phyloP scores from a whole-genome alignment of 1,140 invertebrate species.

The Danaus melanippus region DNA sequence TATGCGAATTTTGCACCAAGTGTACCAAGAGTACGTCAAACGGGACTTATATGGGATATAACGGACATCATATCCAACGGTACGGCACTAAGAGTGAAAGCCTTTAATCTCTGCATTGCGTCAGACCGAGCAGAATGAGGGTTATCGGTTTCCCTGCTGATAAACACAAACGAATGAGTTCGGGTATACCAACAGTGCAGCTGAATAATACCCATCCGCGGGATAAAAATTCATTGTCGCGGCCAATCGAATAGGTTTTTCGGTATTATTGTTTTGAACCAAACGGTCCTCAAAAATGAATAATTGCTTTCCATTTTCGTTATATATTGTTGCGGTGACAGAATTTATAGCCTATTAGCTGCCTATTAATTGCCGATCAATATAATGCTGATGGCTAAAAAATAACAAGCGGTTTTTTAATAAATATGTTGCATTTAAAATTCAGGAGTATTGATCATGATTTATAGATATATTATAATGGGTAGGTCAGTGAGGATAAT shows the following conservation, averaged over 20 bases:
- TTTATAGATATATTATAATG: too few species aligned
- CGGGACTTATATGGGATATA: conserved; percentile 48
- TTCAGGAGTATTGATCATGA: not conserved
- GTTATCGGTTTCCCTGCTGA: conserved; percentile 62
- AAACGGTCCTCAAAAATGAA: conserved; percentile 34
- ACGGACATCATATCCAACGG: conserved; percentile 39
- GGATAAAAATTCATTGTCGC: conserved; percentile 53
- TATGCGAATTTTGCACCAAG: conserved; percentile 19
- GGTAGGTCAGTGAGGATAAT: too few species aligned
- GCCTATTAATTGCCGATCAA: conserved; percentile 39
- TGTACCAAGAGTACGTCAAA: conserved; percentile 32
- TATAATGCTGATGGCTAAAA: conserved; percentile 16
- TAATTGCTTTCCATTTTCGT: conserved; percentile 40
- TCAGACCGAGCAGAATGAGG: conserved; percentile 60
- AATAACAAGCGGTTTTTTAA: conserved; percentile 7
- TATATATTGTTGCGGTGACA: conserved; percentile 51
- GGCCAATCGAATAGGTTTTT: conserved; percentile 31
- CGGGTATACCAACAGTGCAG: conserved; percentile 32
- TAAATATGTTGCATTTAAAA: conserved; percentile 1
- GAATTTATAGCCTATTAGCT: conserved; percentile 50
- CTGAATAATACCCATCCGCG: conserved; percentile 46
- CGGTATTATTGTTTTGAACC: conserved; percentile 33
- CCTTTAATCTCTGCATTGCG: conserved; percentile 68
- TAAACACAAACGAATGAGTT: conserved; percentile 63
- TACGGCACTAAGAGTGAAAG: conserved; percentile 50